phyloP scores from a whole-genome alignment of 1,140 invertebrate species.

The Drosophila tropicalis region DNA sequence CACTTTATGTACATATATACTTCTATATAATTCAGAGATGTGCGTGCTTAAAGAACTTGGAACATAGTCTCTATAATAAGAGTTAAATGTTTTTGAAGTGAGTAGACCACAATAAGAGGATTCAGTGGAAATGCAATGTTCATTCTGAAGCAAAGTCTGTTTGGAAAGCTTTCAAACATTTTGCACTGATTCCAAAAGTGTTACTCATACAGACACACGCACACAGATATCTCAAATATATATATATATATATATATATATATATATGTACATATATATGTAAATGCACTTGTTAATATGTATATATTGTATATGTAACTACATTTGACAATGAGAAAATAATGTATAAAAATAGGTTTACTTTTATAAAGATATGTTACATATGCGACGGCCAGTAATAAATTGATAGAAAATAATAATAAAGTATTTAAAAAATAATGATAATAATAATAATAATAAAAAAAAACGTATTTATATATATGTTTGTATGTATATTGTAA shows the following conservation, averaged over 20 bases:
- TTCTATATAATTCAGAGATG: not conserved
- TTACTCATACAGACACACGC: not conserved
- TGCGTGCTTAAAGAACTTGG: not conserved
- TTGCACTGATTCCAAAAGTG: not conserved
- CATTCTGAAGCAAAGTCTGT: too few species aligned
- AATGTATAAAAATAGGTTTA: slow-evolving; percentile 3
- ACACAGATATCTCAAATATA: not conserved
- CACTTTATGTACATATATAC: not conserved
- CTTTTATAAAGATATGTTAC: slow-evolving; percentile 11
- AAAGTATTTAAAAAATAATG: slow-evolving; percentile 6
- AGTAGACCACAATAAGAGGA: too few species aligned
- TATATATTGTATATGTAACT: slow-evolving; percentile 1
- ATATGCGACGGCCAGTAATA: slow-evolving; percentile 10
- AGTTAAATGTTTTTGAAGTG: too few species aligned
- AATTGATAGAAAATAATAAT: slow-evolving; percentile 14
- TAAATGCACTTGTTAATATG: slow-evolving; percentile 2
- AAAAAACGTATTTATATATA: slow-evolving; percentile 6
- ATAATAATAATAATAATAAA: not conserved
- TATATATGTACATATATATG: not conserved
- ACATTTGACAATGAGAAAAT: slow-evolving; percentile 7
- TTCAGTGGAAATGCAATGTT: too few species aligned
- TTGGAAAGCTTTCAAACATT: not conserved
- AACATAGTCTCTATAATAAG: too few species aligned
- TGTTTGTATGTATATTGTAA: not conserved
- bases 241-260: not conserved